Percentiles rank a stretch among this genome's conserved stretches.
Evolutionary conservation across 2,113 vertebrate species (phyloP).

Genomic region (Tichodroma muraria): DNA sequence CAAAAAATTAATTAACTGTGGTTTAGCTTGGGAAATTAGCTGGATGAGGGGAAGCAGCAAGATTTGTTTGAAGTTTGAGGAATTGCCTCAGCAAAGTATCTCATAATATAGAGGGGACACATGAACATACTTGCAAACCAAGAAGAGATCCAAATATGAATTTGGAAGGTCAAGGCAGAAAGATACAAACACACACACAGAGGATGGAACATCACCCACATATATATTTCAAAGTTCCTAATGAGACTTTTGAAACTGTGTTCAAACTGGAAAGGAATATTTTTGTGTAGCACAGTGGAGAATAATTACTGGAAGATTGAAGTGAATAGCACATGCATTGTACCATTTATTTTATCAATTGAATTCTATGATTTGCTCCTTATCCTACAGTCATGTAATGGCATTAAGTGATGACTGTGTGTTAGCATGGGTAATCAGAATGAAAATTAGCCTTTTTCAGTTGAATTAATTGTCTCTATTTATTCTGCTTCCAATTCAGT

Average conservation of each 20-base stretch:
- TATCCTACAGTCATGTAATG: neutral
- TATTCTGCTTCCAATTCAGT: conserved; percentile 47
- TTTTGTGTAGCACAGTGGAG: neutral
- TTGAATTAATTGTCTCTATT: conserved; percentile 57
- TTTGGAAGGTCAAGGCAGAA: neutral
- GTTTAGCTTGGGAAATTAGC: neutral
- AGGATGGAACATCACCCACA: neutral
- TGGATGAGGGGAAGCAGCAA: neutral
- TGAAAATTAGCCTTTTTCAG: conserved; percentile 52
- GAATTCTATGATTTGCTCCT: conserved; percentile 32
- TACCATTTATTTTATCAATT: conserved; percentile 45
- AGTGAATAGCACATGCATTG: neutral
- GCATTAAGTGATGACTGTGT: conserved; percentile 44
- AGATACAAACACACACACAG: neutral
- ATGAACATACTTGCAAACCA: neutral
- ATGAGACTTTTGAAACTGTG: neutral
- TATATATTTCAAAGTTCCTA: neutral
- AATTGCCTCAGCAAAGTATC: neutral
- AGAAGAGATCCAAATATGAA: neutral
- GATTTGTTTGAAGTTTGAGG: neutral
- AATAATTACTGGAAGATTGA: conserved; percentile 24
- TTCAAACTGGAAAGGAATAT: conserved; percentile 20
- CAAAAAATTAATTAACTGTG: conserved; percentile 20
- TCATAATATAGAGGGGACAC: neutral
- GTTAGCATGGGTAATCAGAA: conserved; percentile 41